Base-by-base conservation (phyloP, 2,888 invertebrate genomes). In the Drosophila eohydei region DNA sequence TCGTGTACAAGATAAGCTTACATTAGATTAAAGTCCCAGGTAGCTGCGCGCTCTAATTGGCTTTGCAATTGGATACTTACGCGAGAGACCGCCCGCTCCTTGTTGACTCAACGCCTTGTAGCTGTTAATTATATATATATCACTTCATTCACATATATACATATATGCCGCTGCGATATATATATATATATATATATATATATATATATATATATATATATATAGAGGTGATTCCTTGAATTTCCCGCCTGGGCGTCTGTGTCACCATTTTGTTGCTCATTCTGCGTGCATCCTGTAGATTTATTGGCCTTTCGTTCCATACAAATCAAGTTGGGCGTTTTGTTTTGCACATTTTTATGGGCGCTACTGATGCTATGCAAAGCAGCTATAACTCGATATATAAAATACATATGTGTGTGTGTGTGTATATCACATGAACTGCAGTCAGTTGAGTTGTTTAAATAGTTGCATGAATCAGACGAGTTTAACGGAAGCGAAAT, bases 321-420 rank as follows among this genome's bases (percentile, higher is more conserved):
- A 85, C 90, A 83, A 83, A 81, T 88, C 85, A 89, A 83, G 62
- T 62, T 66, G 65, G 66, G 73, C 69, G 74, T 90, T 90, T 85
- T 90, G 85, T 90, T 79, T 70, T 80, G 89, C 78, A 88, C 88
- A 80, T 80, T 89, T 90, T 91, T 87, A 88, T 89, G 80, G 89
- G 55, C 60, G 91, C 91, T 91, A 90, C 91, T 85, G 91, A 90
- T 91, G 92, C 89, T 91, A 86, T 90, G 91, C 91, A 88, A 48
- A 50, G 28, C 48, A 50, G 7, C 30, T 57, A 7, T 38, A 43
- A n/a, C 60, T 61, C 28, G 14, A 57, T 26, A 21, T 59, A 26
- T 26, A 12, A 3, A 14, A 12, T 5, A 28, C 16, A 28, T 36
- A 16, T 64, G n/a, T 14, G 9, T 16, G 5, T 32, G 9, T n/a